phyloP scores from a whole-genome alignment of 2,113 vertebrate species.

The Chlorodrepanis virens region DNA sequence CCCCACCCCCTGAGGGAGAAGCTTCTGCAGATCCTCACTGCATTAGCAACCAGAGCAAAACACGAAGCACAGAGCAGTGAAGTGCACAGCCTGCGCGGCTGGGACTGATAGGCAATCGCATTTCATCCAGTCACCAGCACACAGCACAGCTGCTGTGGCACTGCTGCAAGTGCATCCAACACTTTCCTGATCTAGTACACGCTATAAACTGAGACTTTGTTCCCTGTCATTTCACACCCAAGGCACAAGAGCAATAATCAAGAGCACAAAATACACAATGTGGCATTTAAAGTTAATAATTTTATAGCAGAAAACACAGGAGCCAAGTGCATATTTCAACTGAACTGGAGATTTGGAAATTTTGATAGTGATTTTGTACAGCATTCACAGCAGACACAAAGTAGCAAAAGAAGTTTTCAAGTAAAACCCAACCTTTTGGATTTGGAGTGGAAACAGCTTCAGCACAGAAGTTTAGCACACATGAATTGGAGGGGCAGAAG shows the following conservation, averaged over 20 bases:
- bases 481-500: not conserved
- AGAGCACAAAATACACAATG: not conserved
- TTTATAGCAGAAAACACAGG: not conserved
- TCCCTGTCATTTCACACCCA: not conserved
- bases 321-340: not conserved
- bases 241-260: not conserved
- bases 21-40: constrained; percentile 1
- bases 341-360: not conserved
- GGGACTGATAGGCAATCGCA: not conserved
- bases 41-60: not conserved
- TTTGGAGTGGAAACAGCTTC: not conserved
- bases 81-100: not conserved
- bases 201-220: not conserved
- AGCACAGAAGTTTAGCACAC: not conserved
- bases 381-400: not conserved
- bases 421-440: not conserved
- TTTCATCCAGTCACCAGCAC: not conserved
- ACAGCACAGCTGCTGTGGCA: constrained; percentile 8
- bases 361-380: not conserved
- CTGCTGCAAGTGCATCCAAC: not conserved
- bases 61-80: not conserved
- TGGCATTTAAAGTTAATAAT: not conserved
- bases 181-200: not conserved
- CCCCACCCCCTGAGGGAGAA: not conserved
- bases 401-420: not conserved